Evolutionary conservation across 2,888 invertebrate species (phyloP), one percentile per base, ranked within the genome.

Genomic region (Lissonota sp.): DNA sequence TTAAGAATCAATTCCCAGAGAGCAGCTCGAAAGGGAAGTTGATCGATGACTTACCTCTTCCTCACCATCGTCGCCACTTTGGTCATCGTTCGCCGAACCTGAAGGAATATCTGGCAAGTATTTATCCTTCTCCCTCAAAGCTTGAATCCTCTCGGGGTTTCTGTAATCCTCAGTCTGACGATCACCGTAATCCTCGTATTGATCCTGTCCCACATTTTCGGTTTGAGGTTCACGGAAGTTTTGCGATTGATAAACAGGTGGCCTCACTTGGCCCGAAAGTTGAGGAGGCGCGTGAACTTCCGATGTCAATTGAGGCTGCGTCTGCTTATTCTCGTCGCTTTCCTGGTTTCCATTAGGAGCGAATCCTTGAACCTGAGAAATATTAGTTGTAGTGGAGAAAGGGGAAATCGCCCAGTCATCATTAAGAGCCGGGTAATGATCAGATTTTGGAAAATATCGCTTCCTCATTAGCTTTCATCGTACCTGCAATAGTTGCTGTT

Each of bases 401-500:
- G n/a, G n/a, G n/a, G n/a, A n/a, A n/a, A n/a, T n/a, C n/a, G n/a
- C n/a, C n/a, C n/a, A n/a, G n/a, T n/a, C n/a, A n/a, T n/a, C n/a
- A n/a, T n/a, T n/a, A n/a, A n/a, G n/a, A 26, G 26, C 26, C 26
- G 26, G 26, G 26, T 26, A 26, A 26, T 26, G 26, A 26, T 26
- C 1, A 26, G 26, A 26, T 26, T 26, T 26, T 26, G 26, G 26
- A 26, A 26, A 26, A 26, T 26, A 1, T 26, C 3, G 26, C 26
- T 26, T 1, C 4, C 26, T 5, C 10, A 46, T 53, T 66, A 6
- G 39, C 1, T n/a, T 39, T 4, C n/a, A 10, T 6, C 3, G 7
- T 66, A 92, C 92, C 88, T 91, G 91, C 39, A 92, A 87, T 26
- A 92, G 75, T 46, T 91, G 88, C 62, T 92, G 92, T 70, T 92